Evolutionary conservation across 2,797 vertebrate genomes (phyloP).

Genomic region (Tiaroga cobitis): DNA sequence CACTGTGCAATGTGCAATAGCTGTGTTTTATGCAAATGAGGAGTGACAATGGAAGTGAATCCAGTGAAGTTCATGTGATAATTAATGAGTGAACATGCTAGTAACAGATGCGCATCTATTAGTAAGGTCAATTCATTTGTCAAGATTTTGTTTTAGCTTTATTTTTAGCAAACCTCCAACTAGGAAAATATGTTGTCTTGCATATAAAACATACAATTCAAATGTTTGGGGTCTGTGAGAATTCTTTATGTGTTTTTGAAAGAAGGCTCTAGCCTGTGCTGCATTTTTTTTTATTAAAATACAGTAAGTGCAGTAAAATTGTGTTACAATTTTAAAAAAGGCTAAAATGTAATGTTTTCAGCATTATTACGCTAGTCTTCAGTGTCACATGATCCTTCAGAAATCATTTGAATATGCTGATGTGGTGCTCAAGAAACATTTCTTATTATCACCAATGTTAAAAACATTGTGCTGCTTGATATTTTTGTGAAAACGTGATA

Average conservation of each 20-base stretch:
- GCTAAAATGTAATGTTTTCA: background rate
- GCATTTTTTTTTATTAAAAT: background rate
- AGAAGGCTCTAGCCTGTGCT: background rate
- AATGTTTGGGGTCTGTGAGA: background rate
- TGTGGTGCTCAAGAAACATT: background rate
- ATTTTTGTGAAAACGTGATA: background rate
- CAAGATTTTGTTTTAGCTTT: background rate
- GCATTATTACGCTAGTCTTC: no score
- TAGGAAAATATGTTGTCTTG: background rate
- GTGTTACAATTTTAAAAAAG: background rate
- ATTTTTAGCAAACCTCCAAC: background rate
- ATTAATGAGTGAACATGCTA: background rate
- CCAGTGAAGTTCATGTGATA: background rate
- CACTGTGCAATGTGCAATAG: background rate
- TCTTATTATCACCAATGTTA: background rate
- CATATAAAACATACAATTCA: background rate
- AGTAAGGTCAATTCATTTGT: background rate
- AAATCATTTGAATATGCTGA: no score
- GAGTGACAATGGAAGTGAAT: background rate
- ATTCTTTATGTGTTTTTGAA: background rate
- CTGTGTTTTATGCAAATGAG: background rate
- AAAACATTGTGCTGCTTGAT: background rate
- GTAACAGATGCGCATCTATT: background rate
- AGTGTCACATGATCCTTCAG: no score
- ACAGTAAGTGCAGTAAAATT: background rate